These are phyloP conservation scores for Platysteira castanea DNA, from an alignment of 2,113 vertebrate species.

Conservation along the genomic window DNA sequence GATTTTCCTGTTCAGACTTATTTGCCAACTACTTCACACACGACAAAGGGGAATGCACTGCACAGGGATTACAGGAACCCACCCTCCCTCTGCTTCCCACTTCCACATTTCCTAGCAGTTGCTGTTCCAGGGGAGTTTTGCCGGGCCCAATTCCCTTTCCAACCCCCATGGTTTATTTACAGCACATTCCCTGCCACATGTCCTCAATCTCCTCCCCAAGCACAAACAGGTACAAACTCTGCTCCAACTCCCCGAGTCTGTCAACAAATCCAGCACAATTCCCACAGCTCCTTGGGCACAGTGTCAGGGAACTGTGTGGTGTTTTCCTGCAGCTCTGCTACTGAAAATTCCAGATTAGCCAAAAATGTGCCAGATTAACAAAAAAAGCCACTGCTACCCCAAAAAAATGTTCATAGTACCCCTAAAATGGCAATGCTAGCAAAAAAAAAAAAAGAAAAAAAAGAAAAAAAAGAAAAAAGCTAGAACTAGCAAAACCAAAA, in stretches of 20 bases:
- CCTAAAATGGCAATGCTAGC: neutral
- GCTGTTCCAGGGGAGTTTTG: neutral
- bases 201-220: neutral
- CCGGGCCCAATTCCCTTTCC: fast-evolving
- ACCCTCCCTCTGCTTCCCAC: neutral
- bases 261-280: neutral
- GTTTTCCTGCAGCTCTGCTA: neutral
- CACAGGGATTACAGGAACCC: neutral
- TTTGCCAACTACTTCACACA: neutral
- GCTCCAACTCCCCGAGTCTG: neutral
- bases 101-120: neutral
- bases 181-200: neutral
- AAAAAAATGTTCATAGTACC: fast-evolving
- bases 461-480: too few species aligned
- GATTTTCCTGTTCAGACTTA: neutral
- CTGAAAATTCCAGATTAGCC: neutral
- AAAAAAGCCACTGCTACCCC: neutral
- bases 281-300: neutral
- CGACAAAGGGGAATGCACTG: neutral
- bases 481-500: neutral
- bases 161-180: fast-evolving
- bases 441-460: too few species aligned
- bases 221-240: neutral
- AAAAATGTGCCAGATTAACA: neutral
- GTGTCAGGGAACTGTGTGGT: neutral